Evolutionary conservation across 1,140 invertebrate genomes (phyloP), one percentile per base, ranked within the genome.

Genomic region (Odontomachus brunneus): DNA sequence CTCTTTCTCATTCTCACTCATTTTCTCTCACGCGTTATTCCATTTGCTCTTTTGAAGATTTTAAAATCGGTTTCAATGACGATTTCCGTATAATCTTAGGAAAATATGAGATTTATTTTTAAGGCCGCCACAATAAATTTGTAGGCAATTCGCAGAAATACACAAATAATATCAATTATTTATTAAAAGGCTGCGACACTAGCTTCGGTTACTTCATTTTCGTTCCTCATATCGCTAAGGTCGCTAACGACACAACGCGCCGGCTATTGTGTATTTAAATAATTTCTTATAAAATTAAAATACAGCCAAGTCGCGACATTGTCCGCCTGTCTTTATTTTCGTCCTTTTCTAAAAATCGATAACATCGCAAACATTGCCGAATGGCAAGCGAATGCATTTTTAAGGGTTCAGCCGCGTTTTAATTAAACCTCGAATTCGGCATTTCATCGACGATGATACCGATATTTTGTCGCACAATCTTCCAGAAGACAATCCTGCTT

Each of bases 321-420:
- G n/a, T 55, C 53, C 53, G 3, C 24, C 12, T 24, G 19, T 73
- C 33, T 73, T 38, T 44, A 73, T 57, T 24, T n/a, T 73, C 29
- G 29, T 33, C 2, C 15, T 59, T 48, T 33, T 2, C 11, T 44
- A 9, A 72, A 57, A 73, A 73, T 73, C 15, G 3, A 44, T 73
- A 26, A 73, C 11, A 17, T 12, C 0, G n/a, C 17, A 60, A 74
- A 62, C 24, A 62, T 63, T 62, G 44, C 14, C 24, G 44, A 73
- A 57, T 19, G 15, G 26, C 22, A 60, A 75, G 57, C 57, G 26
- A 75, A 76, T 76, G 48, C 26, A 66, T 53, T 76, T n/a, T 76
- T 14, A 55, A 5, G 24, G 15, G 2, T 76, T 76, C 66, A 76
- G 48, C 19, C 19, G 29, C 2, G 11, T 53, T 55, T 65, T 66